Conservation (phyloP, 2,113 vertebrate genomes). For the Macquaria ambigua region DNA sequence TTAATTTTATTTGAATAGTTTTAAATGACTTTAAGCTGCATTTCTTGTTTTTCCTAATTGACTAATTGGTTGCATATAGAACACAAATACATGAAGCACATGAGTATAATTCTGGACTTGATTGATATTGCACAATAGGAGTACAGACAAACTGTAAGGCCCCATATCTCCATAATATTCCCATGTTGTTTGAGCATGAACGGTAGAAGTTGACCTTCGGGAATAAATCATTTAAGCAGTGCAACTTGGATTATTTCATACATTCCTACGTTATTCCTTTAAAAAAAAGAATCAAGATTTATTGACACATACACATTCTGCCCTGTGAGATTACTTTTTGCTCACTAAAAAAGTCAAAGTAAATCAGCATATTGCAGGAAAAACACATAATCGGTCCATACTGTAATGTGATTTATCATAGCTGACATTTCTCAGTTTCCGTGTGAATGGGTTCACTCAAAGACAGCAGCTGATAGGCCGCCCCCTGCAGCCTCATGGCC, state of each 20-base stretch:
- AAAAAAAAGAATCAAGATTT: too few species aligned
- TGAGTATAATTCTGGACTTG: neutral
- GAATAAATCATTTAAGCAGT: neutral
- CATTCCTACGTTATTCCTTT: neutral
- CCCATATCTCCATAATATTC: neutral
- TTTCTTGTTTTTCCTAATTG: neutral
- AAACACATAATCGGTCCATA: neutral
- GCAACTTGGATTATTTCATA: neutral
- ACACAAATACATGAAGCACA: neutral
- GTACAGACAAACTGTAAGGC: neutral
- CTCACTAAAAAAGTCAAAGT: neutral
- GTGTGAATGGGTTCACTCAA: neutral
- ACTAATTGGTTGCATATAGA: neutral
- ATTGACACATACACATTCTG: neutral
- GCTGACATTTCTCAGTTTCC: neutral
- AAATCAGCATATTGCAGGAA: neutral
- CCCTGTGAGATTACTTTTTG: neutral
- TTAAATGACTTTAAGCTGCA: too few species aligned
- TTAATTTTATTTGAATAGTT: neutral
- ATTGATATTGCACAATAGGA: neutral
- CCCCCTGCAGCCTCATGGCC: neutral
- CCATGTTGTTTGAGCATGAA: neutral
- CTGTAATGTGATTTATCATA: neutral
- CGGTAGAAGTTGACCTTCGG: too few species aligned
- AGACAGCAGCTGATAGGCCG: conserved; percentile 37